Conservation (phyloP, 1,140 invertebrate species). For the Neodiprion fabricii region DNA sequence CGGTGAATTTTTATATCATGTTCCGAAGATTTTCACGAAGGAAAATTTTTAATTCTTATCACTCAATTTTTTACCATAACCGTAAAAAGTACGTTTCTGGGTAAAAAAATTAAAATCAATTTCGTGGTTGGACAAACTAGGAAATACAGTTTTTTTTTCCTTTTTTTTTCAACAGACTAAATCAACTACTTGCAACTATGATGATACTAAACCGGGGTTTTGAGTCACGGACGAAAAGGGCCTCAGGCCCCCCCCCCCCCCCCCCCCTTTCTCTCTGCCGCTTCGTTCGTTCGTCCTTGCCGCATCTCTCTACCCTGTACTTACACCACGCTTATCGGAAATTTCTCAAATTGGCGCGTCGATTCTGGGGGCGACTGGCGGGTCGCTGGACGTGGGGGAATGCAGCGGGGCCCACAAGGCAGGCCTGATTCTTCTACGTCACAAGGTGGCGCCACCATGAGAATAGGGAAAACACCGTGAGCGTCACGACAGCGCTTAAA, state of each 20-base stretch:
- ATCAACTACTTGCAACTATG: constrained; percentile 19
- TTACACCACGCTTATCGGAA: constrained; percentile 25
- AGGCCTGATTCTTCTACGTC: background rate
- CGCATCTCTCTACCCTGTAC: constrained; percentile 15
- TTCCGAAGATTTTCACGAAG: no score
- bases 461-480: constrained; percentile 19
- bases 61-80: background rate
- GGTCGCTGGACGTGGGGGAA: constrained; percentile 33
- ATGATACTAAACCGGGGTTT: constrained; percentile 28
- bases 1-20: no score
- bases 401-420: constrained; percentile 29
- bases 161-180: no score
- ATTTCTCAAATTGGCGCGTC: constrained; percentile 26
- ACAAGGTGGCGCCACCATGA: background rate
- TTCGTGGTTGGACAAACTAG: no score
- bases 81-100: constrained; percentile 32
- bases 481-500: background rate
- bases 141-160: no score
- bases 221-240: constrained; percentile 23
- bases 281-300: background rate
- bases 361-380: constrained; percentile 42
- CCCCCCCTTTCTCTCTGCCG: constrained; percentile 11
- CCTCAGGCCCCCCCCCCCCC: constrained; percentile 14
- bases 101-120: no score
- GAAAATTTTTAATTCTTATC: no score